Conservation (phyloP, 2,888 invertebrate species). For the Rotaria socialis region DNA sequence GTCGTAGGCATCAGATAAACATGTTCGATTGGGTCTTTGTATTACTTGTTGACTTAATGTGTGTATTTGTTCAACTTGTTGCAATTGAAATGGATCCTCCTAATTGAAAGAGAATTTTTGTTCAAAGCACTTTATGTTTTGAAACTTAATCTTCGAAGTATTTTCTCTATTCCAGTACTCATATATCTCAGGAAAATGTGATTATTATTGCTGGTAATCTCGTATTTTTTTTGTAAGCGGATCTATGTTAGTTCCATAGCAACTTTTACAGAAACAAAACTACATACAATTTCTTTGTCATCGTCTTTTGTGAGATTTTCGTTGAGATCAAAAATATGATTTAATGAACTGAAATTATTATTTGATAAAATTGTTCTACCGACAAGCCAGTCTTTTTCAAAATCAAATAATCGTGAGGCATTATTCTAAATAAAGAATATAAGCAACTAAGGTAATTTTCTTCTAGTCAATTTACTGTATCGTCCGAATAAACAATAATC, state of each 20-base stretch:
- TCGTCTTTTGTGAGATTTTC: neutral
- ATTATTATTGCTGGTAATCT: too few relatives aligned
- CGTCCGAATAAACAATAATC: neutral
- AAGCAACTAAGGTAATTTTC: neutral
- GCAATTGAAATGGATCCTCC: neutral
- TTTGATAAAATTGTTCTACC: neutral
- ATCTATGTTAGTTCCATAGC: neutral
- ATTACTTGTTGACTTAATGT: neutral
- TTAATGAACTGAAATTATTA: neutral
- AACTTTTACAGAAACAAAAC: neutral
- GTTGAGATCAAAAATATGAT: neutral
- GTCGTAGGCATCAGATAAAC: neutral
- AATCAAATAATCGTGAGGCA: neutral
- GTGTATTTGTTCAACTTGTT: neutral
- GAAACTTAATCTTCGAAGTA: too few relatives aligned
- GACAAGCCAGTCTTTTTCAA: slow-evolving; percentile 6
- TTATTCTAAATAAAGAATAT: neutral
- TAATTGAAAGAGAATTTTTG: neutral
- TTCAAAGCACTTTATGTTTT: too few relatives aligned
- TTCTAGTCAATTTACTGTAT: neutral
- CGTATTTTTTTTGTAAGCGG: too few relatives aligned
- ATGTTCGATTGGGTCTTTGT: neutral
- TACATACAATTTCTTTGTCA: neutral
- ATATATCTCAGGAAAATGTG: too few relatives aligned
- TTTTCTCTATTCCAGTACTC: too few relatives aligned